Evolutionary conservation across 2,797 vertebrate species (phyloP).

Genomic region (Valencia hispanica): DNA sequence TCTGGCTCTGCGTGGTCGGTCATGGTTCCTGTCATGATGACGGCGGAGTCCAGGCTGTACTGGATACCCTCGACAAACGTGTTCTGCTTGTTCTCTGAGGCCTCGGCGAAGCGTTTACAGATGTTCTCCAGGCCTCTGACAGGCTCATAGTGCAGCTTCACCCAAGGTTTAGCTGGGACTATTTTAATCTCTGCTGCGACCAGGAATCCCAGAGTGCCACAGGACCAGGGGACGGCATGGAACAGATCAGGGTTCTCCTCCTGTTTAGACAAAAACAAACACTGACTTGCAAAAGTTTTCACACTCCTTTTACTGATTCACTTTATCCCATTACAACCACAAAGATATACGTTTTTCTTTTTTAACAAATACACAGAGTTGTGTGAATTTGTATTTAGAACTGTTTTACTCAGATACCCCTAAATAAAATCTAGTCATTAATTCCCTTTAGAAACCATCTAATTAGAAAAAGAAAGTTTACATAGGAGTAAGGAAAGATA

Average conservation of each 20-base stretch:
- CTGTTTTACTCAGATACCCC: background rate
- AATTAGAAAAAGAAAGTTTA: background rate
- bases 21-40: constrained; percentile 96
- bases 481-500: background rate
- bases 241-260: constrained; percentile 96
- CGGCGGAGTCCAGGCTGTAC: constrained; percentile 89
- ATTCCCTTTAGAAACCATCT: background rate
- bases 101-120: constrained; percentile 87
- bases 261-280: background rate
- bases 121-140: constrained; percentile 89
- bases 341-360: background rate
- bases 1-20: constrained; percentile 86
- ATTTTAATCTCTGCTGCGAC: constrained; percentile 97
- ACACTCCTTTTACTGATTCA: background rate
- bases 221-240: constrained; percentile 98
- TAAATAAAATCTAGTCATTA: background rate
- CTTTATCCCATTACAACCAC: background rate
- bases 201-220: constrained; percentile 96
- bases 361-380: background rate
- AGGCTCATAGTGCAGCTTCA: constrained; percentile 88
- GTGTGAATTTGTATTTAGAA: background rate
- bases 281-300: background rate
- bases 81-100: constrained; percentile 88
- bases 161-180: constrained; percentile 89
- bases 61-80: constrained; percentile 94